phyloP scores from a whole-genome alignment of 2,888 invertebrate genomes.

The Pycnomerus fuliginosus region DNA sequence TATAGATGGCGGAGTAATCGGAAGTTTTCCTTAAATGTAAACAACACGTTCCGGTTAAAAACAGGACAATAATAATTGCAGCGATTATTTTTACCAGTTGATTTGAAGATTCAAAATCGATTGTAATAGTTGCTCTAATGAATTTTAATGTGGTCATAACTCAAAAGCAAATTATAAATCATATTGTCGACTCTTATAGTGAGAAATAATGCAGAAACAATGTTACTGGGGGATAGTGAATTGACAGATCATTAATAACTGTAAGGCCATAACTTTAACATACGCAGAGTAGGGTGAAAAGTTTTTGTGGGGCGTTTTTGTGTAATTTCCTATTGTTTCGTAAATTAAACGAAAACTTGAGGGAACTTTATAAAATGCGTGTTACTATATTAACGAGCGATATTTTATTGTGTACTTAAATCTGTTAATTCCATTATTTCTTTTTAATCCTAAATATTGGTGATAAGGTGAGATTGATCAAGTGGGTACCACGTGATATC shows the following conservation, averaged over 20 bases:
- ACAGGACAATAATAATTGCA: not conserved
- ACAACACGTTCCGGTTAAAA: not conserved
- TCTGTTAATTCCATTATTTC: slow-evolving; percentile 2
- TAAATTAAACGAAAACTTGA: slow-evolving; percentile 8
- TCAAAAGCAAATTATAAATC: slow-evolving; percentile 42
- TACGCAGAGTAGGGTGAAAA: slow-evolving; percentile 19
- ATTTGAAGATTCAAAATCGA: slow-evolving; percentile 4
- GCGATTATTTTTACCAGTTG: not conserved
- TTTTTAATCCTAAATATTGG: slow-evolving; percentile 7
- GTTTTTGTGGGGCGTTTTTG: slow-evolving; percentile 18
- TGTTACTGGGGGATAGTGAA: slow-evolving; percentile 39
- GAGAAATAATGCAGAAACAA: slow-evolving; percentile 47
- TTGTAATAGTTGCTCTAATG: too few relatives aligned
- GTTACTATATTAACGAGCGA: not conserved
- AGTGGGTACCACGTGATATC: slow-evolving; percentile 17
- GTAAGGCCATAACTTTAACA: slow-evolving; percentile 28
- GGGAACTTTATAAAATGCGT: not conserved
- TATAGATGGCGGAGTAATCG: not conserved
- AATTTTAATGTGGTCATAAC: too few relatives aligned
- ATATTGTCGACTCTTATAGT: slow-evolving; percentile 41
- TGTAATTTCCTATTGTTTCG: slow-evolving; percentile 13
- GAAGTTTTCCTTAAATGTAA: not conserved
- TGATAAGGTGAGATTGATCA: slow-evolving; percentile 18
- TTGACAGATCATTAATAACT: slow-evolving; percentile 46
- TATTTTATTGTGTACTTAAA: not conserved